Evolutionary conservation across 2,888 invertebrate genomes (phyloP), one percentile per base, ranked within the genome.

Genomic region (Meiosimyza decipiens): DNA sequence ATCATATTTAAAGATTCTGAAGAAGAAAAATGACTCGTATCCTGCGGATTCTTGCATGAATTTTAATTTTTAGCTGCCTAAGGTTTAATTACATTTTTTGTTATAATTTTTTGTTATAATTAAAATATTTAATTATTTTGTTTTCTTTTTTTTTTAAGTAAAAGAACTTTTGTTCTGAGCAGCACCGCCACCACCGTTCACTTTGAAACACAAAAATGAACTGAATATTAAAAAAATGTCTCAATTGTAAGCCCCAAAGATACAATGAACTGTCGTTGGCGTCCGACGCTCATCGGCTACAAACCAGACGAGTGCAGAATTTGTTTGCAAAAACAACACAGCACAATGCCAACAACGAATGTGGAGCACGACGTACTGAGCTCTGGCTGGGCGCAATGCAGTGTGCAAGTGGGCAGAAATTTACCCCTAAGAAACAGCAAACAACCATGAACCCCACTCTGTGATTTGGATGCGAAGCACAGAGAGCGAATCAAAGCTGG

Each of bases 181-280:
- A 63, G n/a, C 47, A n/a, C 15, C 63, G 40, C 16, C 16, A 63
- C 1, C 63, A 40, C 63, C 47, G 16, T 16, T 16, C 18, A 9
- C n/a, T 47, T 16, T 33, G 33, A 63, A 18, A 63, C 63, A 47
- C 16, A 47, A 47, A 63, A 63, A 63, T 63, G 63, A 47, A 63
- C 63, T 63, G 63, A 63, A 40, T 9, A 40, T 49, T 49, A n/a
- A 63, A 33, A 40, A 63, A 63, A 11, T 63, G 63, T 63, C 49
- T 63, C 63, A 16, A 63, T 63, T 63, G 33, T 40, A 47, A 63
- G 16, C 63, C 63, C 63, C 63, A 63, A 63, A 63, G 15, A 63
- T 18, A 47, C 63, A 40, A 63, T 63, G 63, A 63, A 28, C 57
- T 57, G 28, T 28, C 22, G 57, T 28, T 40, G 40, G 40, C 40